A percentile compares a stretch with the other conserved stretches of the same genome.
phyloP scores from a whole-genome alignment of 2,797 vertebrate species.

The Zenarchopterus dispar region DNA sequence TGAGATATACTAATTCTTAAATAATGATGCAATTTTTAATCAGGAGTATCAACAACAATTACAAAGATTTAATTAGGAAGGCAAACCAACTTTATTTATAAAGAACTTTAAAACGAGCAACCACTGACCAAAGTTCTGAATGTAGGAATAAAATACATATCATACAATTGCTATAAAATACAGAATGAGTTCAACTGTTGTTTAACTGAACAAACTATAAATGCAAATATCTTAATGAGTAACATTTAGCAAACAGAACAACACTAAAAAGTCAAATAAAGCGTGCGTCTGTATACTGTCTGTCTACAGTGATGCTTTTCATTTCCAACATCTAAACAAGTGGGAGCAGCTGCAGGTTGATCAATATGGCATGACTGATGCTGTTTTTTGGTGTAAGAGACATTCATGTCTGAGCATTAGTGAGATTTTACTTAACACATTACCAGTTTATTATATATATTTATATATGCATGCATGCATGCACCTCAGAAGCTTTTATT shows the following conservation, averaged over 20 bases:
- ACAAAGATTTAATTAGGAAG: too few species aligned
- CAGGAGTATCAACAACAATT: too few species aligned
- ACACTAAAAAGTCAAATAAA: slow-evolving; percentile 26
- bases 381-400: slow-evolving; percentile 16
- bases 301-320: slow-evolving; percentile 38
- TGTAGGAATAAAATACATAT: too few species aligned
- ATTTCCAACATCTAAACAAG: slow-evolving; percentile 33
- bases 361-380: slow-evolving; percentile 47
- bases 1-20: too few species aligned
- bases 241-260: slow-evolving; percentile 2
- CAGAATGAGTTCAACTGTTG: too few species aligned
- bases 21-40: too few species aligned
- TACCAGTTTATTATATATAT: neutral
- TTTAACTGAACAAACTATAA: too few species aligned
- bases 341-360: slow-evolving; percentile 41
- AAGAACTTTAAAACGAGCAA: too few species aligned
- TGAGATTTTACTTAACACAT: neutral
- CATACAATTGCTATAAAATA: too few species aligned
- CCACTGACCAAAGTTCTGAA: too few species aligned
- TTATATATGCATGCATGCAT: neutral
- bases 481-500: neutral
- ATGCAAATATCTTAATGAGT: too few species aligned
- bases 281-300: slow-evolving; percentile 12
- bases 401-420: slow-evolving; percentile 3
- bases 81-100: too few species aligned